Base-by-base conservation (phyloP, 2,888 invertebrate species). In the Platypus cylindrus region DNA sequence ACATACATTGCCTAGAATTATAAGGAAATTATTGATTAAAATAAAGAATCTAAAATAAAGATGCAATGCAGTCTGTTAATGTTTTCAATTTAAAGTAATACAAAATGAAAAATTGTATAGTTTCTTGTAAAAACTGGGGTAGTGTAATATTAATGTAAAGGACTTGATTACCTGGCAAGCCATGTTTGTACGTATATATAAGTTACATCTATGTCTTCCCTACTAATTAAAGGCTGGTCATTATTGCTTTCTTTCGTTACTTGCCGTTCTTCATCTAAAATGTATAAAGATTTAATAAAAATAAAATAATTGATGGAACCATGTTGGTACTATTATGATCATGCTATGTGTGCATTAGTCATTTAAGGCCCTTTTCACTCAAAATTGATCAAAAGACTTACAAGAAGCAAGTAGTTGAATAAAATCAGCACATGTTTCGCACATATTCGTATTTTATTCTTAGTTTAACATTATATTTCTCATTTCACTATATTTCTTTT, bases 381-480 rank as follows among this genome's bases (percentile, higher is more conserved):
- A n/a, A n/a, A n/a, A n/a, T 30, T 5, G 17, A 17, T 39, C 36
- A 23, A 44, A 42, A 34, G 49, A 59, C 81, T 78, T 74, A 83
- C 82, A 80, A 56, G 77, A 75, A 60, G 85, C 75, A 64, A 91
- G 76, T 66, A 91, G 78, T 70, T 85, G 83, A 66, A 86, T 76
- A 72, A 90, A 84, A 68, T 90, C 89, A 62, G 83, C 79, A 71
- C 91, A 91, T 68, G 84, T 82, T 78, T 91, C 90, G 78, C 90
- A 91, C 86, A 85, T 84, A 60, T 60, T 68, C n/a, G n/a, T n/a
- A n/a, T n/a, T n/a, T n/a, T n/a, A n/a, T n/a, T n/a, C n/a, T n/a
- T n/a, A n/a, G n/a, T n/a, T n/a, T n/a, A n/a, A n/a, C n/a, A n/a
- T n/a, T n/a, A n/a, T n/a, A n/a, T n/a, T n/a, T n/a, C n/a, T n/a